Evolutionary conservation across 2,797 vertebrate genomes (phyloP), one percentile per base, ranked within the genome.

Genomic region (Zalophus californianus): DNA sequence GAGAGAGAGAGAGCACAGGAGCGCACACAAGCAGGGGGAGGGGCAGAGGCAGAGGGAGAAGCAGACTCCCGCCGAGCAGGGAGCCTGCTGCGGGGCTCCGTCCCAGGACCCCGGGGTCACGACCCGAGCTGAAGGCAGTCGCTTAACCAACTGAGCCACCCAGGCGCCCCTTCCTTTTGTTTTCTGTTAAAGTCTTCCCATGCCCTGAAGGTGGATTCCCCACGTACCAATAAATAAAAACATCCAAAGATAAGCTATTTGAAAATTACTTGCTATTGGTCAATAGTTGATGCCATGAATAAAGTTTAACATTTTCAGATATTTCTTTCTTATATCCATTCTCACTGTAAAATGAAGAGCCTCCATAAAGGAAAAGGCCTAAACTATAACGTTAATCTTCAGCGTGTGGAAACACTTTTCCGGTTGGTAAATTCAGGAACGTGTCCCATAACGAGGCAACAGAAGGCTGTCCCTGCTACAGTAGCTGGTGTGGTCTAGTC

Each of bases 271-370:
- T 93, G 52, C 21, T 9, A 64, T 70, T 95, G 52, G 21, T 35
- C n/a, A 83, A 8, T 93, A 75, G n/a, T 84, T 89, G 60, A 68
- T 91, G 25, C 29, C 56, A 23, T 92, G 68, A 78, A 54, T 90
- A 60, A 95, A 68, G 21, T 52, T 87, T 95, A 90, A 13, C 90
- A 72, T 93, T 96, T 96, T 77, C 32, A 96, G 62, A 23, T 93
- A 20, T 56, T 91, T 84, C 41, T 90, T 82, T 88, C 21, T 73
- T 48, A 70, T 91, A n/a, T 97, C 62, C 48, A 60, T 87, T 95
- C 50, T 82, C 50, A 70, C 72, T 92, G 9, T 97, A 48, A 94
- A 96, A 62, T 80, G 41, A 73, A 96, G 52, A 94, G 58, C 92
- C 1, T 44, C n/a, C 27, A 20, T 90, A 60, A 94, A 94, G 66